Percentiles rank a stretch among this genome's conserved stretches.
phyloP scores from a whole-genome alignment of 2,888 invertebrate species.

The Leptinotarsa juncta region DNA sequence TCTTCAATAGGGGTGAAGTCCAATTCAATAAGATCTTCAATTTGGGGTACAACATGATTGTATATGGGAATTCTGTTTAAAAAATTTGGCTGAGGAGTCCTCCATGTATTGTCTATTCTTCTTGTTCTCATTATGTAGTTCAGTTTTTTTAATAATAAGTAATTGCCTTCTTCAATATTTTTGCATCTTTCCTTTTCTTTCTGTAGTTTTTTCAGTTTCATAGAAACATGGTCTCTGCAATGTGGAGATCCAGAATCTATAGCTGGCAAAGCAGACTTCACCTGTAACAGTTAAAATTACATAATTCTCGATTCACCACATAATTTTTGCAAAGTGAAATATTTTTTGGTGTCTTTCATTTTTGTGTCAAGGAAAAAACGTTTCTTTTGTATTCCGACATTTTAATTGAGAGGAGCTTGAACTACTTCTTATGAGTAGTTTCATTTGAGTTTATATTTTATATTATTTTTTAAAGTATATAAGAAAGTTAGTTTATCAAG shows the following conservation, averaged over 20 bases:
- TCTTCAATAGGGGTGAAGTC: slow-evolving; percentile 37
- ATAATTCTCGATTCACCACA: neutral
- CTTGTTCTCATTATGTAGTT: slow-evolving; percentile 75
- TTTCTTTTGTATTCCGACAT: too few relatives aligned
- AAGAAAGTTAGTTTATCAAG: too few relatives aligned
- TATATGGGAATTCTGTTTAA: slow-evolving; percentile 48
- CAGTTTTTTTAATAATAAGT: slow-evolving; percentile 75
- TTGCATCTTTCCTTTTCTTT: slow-evolving; percentile 75
- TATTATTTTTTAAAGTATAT: too few relatives aligned
- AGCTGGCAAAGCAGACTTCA: slow-evolving; percentile 74
- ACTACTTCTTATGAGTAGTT: too few relatives aligned
- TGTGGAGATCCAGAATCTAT: slow-evolving; percentile 76
- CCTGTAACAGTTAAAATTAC: slow-evolving; percentile 61
- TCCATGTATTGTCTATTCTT: slow-evolving; percentile 77
- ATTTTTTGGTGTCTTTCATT: neutral
- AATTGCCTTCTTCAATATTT: slow-evolving; percentile 77
- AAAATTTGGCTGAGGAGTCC: slow-evolving; percentile 72
- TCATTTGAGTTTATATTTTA: too few relatives aligned
- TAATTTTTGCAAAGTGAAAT: neutral
- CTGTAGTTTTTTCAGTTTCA: slow-evolving; percentile 78
- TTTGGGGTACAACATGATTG: slow-evolving; percentile 43
- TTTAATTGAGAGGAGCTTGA: too few relatives aligned
- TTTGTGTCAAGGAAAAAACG: too few relatives aligned
- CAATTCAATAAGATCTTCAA: slow-evolving; percentile 42
- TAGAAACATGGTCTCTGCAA: slow-evolving; percentile 73